phyloP scores from a whole-genome alignment of 2,888 invertebrate species.

The Nineta flava region DNA sequence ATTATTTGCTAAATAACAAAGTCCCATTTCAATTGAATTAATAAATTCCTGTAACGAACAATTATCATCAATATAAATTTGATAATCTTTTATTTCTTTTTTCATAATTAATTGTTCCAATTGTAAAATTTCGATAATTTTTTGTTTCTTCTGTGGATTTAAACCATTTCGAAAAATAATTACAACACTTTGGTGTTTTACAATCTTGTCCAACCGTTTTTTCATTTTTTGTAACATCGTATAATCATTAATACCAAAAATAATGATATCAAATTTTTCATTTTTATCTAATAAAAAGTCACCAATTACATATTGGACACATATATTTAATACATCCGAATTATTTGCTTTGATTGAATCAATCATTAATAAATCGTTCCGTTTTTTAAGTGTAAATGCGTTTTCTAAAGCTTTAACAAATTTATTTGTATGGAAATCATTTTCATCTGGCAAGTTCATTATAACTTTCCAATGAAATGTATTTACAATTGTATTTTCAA shows the following conservation, averaged over 20 bases:
- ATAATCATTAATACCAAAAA: conserved; percentile 19
- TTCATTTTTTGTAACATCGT: conserved; percentile 13
- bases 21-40: conserved; percentile 24
- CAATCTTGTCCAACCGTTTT: conserved; percentile 19
- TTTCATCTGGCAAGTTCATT: conserved; percentile 36
- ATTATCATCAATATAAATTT: conserved; percentile 26
- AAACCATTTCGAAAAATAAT: conserved; percentile 16
- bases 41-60: conserved; percentile 24
- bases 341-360: conserved; percentile 14
- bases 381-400: conserved; percentile 26
- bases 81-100: conserved; percentile 19
- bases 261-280: conserved; percentile 19
- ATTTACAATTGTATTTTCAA: conserved; percentile 21
- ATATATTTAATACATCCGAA: conserved; percentile 20
- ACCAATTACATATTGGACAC: conserved; percentile 19
- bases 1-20: conserved; percentile 35
- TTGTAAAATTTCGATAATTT: not conserved
- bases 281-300: conserved; percentile 18
- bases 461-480: conserved; percentile 44
- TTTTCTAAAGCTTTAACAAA: conserved; percentile 32
- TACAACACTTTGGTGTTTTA: conserved; percentile 20
- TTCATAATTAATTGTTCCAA: conserved; percentile 14
- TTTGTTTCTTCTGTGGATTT: not conserved
- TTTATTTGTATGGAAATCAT: conserved; percentile 28
- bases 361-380: not conserved